Evolutionary conservation across 64 coral and sea anemone genomes (phyloP).

Genomic region (Montipora cactus): DNA sequence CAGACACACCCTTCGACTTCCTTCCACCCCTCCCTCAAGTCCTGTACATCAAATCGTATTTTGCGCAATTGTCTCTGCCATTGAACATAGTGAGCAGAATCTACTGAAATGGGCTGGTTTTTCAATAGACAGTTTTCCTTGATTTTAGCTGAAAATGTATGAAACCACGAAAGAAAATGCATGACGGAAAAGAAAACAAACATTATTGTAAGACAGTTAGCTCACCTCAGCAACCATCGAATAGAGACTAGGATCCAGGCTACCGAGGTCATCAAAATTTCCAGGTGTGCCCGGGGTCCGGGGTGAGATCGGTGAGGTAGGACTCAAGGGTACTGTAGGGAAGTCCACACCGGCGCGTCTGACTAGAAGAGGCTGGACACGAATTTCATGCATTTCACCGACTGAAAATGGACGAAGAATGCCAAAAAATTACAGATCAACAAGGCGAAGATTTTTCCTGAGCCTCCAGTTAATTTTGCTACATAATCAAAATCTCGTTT

Average conservation of each 20-base stretch:
- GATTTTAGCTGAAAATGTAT: not conserved
- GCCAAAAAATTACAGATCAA: too few relatives aligned
- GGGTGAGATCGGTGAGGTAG: slow-evolving; percentile 65
- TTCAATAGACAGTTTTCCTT: too few relatives aligned
- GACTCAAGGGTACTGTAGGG: slow-evolving; percentile 6
- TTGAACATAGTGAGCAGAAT: too few relatives aligned
- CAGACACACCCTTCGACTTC: too few relatives aligned
- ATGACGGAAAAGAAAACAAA: not conserved
- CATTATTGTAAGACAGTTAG: not conserved
- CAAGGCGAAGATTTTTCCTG: too few relatives aligned
- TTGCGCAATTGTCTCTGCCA: too few relatives aligned
- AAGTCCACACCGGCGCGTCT: slow-evolving; percentile 20
- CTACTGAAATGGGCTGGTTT: not conserved
- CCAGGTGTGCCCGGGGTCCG: slow-evolving; percentile 51
- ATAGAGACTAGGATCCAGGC: slow-evolving; percentile 80
- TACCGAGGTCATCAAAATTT: slow-evolving; percentile 61
- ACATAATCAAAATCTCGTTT: too few relatives aligned
- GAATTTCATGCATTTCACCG: slow-evolving; percentile 63
- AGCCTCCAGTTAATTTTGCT: too few relatives aligned
- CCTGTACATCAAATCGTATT: too few relatives aligned
- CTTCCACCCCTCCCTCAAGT: too few relatives aligned
- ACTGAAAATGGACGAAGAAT: slow-evolving; percentile 1
- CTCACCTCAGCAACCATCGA: slow-evolving; percentile 58
- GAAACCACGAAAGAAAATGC: not conserved
- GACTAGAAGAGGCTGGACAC: slow-evolving; percentile 68